phyloP scores from a whole-genome alignment of 2,113 vertebrate genomes.

The Pelodiscus sinensis region DNA sequence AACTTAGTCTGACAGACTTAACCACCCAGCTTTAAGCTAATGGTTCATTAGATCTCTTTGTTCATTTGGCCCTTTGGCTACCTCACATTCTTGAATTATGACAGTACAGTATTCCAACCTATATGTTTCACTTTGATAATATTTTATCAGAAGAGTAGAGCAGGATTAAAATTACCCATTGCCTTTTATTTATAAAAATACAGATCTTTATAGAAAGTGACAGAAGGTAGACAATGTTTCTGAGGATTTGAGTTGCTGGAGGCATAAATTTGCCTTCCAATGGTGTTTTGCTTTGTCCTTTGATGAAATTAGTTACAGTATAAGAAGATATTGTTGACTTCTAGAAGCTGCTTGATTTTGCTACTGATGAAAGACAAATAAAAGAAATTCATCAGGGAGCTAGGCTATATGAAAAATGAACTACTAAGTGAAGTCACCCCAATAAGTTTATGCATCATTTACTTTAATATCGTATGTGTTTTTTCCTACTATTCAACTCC shows the following conservation, averaged over 20 bases:
- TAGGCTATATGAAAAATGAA: conserved; percentile 62
- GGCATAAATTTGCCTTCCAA: conserved; percentile 69
- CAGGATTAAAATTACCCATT: conserved; percentile 70
- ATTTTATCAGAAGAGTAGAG: conserved; percentile 59
- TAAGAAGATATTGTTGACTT: conserved; percentile 68
- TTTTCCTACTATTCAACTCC: conserved; percentile 37
- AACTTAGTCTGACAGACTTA: conserved; percentile 83
- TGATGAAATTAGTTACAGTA: conserved; percentile 77
- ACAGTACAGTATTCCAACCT: conserved; percentile 72
- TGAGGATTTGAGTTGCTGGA: conserved; percentile 71
- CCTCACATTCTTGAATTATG: conserved; percentile 78
- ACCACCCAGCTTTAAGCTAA: conserved; percentile 81
- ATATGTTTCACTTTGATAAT: conserved; percentile 70
- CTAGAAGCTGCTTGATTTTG: conserved; percentile 69
- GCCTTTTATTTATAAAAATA: conserved; percentile 72
- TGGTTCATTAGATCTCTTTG: conserved; percentile 85
- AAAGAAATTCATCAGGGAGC: conserved; percentile 67
- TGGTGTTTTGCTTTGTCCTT: conserved; percentile 71
- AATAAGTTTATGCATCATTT: conserved; percentile 68
- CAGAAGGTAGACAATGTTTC: conserved; percentile 72
- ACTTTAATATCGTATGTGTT: conserved; percentile 44
- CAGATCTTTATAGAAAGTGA: conserved; percentile 61
- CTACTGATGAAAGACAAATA: conserved; percentile 75
- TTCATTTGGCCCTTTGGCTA: conserved; percentile 83
- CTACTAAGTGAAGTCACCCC: conserved; percentile 62